These are phyloP conservation scores for Alligator mississippiensis DNA, from an alignment of 2,113 vertebrate genomes.

Conservation along the genomic window DNA sequence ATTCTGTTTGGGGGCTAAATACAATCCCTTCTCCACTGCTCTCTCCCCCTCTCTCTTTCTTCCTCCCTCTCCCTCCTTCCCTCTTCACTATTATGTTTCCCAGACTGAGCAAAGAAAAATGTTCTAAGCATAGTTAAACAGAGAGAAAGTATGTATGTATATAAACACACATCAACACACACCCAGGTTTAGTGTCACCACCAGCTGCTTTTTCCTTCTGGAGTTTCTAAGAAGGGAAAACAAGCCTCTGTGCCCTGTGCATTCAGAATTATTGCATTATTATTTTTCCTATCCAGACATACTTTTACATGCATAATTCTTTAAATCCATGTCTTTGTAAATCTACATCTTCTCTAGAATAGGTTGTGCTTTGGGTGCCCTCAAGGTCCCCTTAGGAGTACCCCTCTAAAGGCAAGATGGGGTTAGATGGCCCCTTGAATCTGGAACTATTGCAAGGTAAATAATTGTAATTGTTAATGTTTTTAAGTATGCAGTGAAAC, in stretches of 20 bases:
- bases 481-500: background rate
- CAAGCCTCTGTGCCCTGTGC: background rate
- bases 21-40: background rate
- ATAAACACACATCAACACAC: too few species aligned
- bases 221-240: background rate
- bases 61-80: background rate
- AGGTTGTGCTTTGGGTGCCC: background rate
- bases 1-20: background rate
- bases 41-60: background rate
- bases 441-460: background rate
- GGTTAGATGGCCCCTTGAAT: background rate
- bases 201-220: background rate
- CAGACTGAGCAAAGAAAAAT: background rate
- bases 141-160: rapidly evolving
- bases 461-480: background rate
- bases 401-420: background rate
- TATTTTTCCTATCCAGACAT: too few species aligned
- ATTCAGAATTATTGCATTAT: background rate
- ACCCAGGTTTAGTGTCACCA: background rate
- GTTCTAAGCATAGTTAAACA: rapidly evolving
- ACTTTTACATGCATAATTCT: too few species aligned
- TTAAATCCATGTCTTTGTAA: too few species aligned
- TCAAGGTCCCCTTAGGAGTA: background rate
- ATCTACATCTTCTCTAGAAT: background rate
- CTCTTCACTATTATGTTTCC: background rate